phyloP scores from a whole-genome alignment of 2,888 invertebrate genomes.

The Villa cingulata region DNA sequence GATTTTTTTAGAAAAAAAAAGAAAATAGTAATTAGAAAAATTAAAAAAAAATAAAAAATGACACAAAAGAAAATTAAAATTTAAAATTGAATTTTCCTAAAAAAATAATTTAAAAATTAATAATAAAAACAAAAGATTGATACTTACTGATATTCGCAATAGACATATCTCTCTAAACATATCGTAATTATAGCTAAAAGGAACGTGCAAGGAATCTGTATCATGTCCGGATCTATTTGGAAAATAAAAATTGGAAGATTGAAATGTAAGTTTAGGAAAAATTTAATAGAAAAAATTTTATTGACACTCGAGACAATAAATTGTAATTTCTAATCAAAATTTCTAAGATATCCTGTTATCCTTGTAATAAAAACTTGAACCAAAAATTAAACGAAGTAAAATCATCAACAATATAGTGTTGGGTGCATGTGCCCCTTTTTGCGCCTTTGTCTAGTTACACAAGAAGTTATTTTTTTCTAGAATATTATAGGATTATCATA shows the following conservation, averaged over 20 bases:
- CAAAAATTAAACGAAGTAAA: too few species aligned
- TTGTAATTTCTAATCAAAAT: too few species aligned
- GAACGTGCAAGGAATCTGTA: constrained; percentile 21
- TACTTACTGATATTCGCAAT: constrained; percentile 35
- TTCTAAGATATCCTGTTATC: too few species aligned
- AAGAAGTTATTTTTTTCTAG: too few species aligned
- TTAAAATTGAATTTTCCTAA: not conserved
- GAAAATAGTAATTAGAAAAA: not conserved
- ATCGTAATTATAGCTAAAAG: constrained; percentile 28
- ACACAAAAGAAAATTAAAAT: not conserved
- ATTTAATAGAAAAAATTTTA: too few species aligned
- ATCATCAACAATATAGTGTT: too few species aligned
- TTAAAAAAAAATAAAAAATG: not conserved
- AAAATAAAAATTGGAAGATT: constrained; percentile 1
- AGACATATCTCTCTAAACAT: constrained; percentile 28
- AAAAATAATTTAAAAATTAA: not conserved
- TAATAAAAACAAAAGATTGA: constrained; percentile 8
- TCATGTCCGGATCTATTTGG: constrained; percentile 27
- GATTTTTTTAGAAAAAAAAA: not conserved
- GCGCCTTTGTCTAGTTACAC: too few species aligned
- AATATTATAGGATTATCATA: too few species aligned
- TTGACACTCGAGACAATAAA: too few species aligned
- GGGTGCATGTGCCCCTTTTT: too few species aligned
- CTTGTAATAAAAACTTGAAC: too few species aligned
- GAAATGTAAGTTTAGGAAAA: too few species aligned